These are phyloP conservation scores for Fissipunctia ypsillon DNA, from an alignment of 2,888 invertebrate species.

Conservation along the genomic window DNA sequence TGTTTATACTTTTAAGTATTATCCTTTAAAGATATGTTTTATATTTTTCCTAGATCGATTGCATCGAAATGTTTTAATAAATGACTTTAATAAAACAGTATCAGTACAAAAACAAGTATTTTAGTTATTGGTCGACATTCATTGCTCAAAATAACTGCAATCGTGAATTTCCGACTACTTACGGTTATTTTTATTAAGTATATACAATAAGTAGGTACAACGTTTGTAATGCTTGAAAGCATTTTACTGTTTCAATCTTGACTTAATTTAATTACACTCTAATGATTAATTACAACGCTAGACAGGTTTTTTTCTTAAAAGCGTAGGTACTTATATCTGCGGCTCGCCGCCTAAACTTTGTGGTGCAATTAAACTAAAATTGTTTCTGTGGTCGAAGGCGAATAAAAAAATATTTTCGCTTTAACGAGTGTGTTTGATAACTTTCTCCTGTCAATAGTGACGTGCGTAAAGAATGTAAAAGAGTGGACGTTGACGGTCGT, in stretches of 20 bases:
- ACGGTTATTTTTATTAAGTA: slow-evolving; percentile 16
- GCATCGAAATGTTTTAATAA: slow-evolving; percentile 13
- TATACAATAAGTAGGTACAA: slow-evolving; percentile 15
- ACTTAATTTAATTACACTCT: slow-evolving; percentile 47
- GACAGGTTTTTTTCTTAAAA: slow-evolving; percentile 52
- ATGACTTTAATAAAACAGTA: slow-evolving; percentile 23
- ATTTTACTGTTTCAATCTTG: slow-evolving; percentile 39
- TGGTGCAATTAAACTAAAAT: slow-evolving; percentile 53
- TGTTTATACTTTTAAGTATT: slow-evolving; percentile 7
- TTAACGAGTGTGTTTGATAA: slow-evolving; percentile 68
- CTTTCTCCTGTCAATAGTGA: slow-evolving; percentile 84
- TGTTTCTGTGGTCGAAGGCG: slow-evolving; percentile 46
- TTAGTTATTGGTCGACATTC: slow-evolving; percentile 16
- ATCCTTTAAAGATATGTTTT: neutral
- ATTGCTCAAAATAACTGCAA: slow-evolving; percentile 7
- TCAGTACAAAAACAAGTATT: slow-evolving; percentile 12
- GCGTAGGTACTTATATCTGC: slow-evolving; percentile 40
- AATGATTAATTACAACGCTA: slow-evolving; percentile 40
- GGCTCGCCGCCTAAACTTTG: slow-evolving; percentile 27
- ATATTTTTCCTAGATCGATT: slow-evolving; percentile 3
- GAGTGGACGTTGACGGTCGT: slow-evolving; percentile 68
- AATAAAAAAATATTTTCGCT: slow-evolving; percentile 63
- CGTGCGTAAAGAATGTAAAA: slow-evolving; percentile 75
- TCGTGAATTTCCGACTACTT: slow-evolving; percentile 5
- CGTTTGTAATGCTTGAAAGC: slow-evolving; percentile 6